phyloP scores from a whole-genome alignment of 2,888 invertebrate species.

The Timema cristinae region DNA sequence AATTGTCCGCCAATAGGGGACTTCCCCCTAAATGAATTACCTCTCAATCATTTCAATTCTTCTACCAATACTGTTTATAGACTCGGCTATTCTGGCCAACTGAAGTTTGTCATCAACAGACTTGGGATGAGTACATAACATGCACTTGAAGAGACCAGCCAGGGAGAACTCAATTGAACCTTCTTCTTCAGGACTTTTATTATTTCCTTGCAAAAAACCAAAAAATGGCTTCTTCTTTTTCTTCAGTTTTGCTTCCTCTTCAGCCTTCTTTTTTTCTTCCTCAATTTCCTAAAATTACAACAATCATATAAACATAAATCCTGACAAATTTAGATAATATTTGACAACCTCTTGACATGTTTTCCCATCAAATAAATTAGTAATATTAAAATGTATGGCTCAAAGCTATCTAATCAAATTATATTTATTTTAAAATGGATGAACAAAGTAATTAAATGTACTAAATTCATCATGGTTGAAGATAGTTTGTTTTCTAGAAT shows the following conservation, averaged over 20 bases:
- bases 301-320: no score
- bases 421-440: no score
- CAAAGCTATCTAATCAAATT: no score
- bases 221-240: constrained; percentile 66
- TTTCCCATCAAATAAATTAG: no score
- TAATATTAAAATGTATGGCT: no score
- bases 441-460: no score
- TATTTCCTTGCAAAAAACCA: constrained; percentile 72
- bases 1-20: no score
- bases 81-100: constrained; percentile 77
- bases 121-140: constrained; percentile 86
- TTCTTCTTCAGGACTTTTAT: constrained; percentile 70
- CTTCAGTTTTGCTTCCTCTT: constrained; percentile 75
- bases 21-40: constrained; percentile 43
- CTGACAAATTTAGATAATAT: no score
- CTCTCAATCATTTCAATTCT: constrained; percentile 77
- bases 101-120: constrained; percentile 84
- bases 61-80: constrained; percentile 72
- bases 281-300: no score
- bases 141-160: constrained; percentile 84
- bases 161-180: constrained; percentile 87
- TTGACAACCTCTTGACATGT: no score
- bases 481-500: no score
- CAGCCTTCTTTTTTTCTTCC: constrained; percentile 73
- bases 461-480: no score